A percentile compares a stretch with the other conserved stretches of the same genome.
These are phyloP conservation scores for Chelonoidis abingdonii DNA, from an alignment of 2,113 vertebrate species.

Conservation along the genomic window DNA sequence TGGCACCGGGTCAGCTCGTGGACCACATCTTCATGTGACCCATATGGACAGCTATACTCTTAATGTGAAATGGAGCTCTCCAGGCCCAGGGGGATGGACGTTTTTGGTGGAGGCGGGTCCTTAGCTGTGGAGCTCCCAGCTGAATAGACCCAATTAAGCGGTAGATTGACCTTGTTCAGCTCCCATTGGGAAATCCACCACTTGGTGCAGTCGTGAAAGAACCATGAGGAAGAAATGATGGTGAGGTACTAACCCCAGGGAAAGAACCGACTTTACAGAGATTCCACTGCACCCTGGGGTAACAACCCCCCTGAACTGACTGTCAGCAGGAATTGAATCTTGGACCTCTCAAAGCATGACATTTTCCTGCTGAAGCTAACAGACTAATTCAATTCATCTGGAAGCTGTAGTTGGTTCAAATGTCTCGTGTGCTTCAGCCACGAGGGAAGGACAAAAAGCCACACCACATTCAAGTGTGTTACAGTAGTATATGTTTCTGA, in stretches of 20 bases:
- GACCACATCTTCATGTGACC: background rate
- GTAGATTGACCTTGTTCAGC: background rate
- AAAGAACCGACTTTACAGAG: background rate
- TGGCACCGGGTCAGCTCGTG: accelerated
- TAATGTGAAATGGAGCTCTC: background rate
- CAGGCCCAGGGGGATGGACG: background rate
- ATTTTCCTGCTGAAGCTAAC: background rate
- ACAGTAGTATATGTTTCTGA: background rate
- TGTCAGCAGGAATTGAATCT: background rate
- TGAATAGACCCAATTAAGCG: background rate
- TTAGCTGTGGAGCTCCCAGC: background rate
- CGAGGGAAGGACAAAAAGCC: background rate
- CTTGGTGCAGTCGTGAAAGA: background rate
- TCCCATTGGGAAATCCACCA: background rate
- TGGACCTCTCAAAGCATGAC: background rate
- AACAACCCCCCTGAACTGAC: background rate
- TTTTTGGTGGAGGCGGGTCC: background rate
- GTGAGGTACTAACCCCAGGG: background rate
- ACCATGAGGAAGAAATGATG: background rate
- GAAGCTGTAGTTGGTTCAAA: background rate
- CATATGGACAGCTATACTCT: background rate
- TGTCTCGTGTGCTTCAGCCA: background rate
- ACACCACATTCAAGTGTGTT: background rate
- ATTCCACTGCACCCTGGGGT: background rate
- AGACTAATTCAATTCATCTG: background rate